Evolutionary conservation across 2,888 invertebrate genomes (phyloP), one percentile per base, ranked within the genome.

Genomic region (Sarcophaga carnaria): DNA sequence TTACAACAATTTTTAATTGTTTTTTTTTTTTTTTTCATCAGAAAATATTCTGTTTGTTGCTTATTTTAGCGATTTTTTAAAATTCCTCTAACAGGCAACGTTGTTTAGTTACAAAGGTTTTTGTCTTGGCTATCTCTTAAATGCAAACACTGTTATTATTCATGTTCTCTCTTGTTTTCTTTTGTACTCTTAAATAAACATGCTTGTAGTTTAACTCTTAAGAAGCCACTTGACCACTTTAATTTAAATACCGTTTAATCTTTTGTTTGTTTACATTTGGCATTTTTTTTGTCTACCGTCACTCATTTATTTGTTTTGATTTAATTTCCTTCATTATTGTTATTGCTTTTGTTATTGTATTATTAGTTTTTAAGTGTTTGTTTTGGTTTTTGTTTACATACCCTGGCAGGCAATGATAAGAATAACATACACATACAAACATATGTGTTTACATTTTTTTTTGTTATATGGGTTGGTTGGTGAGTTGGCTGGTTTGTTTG

Each of bases 151-250:
- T 8, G 8, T 37, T 37, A 10, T 37, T 10, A 37, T 37, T 37
- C 8, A 37, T 10, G 10, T 37, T 37, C 37, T 37, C 37, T 10
- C 10, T 76, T 14, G 4, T 6, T 20, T 25, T 62, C 6, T 54
- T 14, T 59, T n/a, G 3, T 45, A 59, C 85, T 85, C 85, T 85
- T 85, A 67, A 80, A 63, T 74, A 85, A 77, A 77, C 77, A 85
- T 37, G 37, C 37, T 37, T 37, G 11, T 71, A 27, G 25, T 6
- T 70, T 17, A 45, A 14, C 66, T 76, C 76, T 76, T 76, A 64
- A 47, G 22, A 63, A 75, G 12, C 8, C 25, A 25, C 14, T 67
- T 76, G 69, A 75, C 75, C 62, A 37, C 64, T 70, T 37, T 72
- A 37, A 37, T 37, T 37, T 37, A 37, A 37, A 37, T 8, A 37